Base-by-base conservation (phyloP, 1,140 invertebrate species). In the Polypedilum pembai region DNA sequence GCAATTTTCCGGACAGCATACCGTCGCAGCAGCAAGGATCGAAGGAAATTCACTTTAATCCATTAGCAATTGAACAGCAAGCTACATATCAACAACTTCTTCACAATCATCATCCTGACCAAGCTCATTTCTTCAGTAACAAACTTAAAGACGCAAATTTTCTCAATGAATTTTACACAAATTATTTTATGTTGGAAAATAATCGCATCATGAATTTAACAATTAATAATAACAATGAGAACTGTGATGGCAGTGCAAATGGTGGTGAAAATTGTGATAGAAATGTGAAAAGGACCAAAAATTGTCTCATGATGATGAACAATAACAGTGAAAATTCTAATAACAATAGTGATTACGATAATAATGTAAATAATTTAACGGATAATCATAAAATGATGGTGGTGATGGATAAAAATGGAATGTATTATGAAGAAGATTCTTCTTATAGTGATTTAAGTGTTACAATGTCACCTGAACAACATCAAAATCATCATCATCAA, bases 381-480 rank as follows among this genome's bases (percentile, higher is more conserved):
- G 65, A 69, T 69, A 18, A 18, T 56, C 45, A 56, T 56, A 56
- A 15, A n/a, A 56, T n/a, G n/a, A 56, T 56, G 45, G n/a, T 56
- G 12, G 15, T 56, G 45, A 56, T 56, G 45, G 45, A 56, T 56
- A 8, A n/a, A 15, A 56, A 56, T 56, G 45, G 45, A 56, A 15
- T 56, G 45, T 56, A 56, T 56, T 56, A 56, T 21, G 65, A 69
- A 20, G 65, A 69, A 10, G 65, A 69, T 69, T 69, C 65, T 18
- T 69, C 65, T 18, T 69, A 69, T 69, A 69, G 65, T 69, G 65
- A 69, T 69, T 69, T 69, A 69, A 69, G 65, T 69, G 65, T 69
- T 18, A 69, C 65, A 18, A 69, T 69, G 65, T 69, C 65, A 21
- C 65, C 65, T 69, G 65, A 69, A 69, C 65, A 69, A 8, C 8